A percentile compares a stretch with the other conserved stretches of the same genome.
Conservation (phyloP, 2,113 vertebrate genomes). For the Microcebus griseorufus region DNA sequence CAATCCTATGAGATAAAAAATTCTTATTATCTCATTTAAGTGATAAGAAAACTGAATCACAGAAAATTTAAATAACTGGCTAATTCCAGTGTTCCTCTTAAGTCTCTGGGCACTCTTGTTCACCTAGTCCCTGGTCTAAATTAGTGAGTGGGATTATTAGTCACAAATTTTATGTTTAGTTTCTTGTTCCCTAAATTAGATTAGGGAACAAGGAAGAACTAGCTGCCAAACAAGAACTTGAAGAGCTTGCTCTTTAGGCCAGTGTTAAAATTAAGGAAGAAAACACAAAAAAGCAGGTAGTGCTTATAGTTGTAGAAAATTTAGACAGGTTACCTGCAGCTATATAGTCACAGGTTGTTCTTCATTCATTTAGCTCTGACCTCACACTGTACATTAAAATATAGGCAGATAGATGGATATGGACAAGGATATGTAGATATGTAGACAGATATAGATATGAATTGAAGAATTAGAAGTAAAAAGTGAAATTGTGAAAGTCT, state of each 20-base stretch:
- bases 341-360: background rate
- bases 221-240: no score
- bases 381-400: background rate
- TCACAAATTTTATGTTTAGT: background rate
- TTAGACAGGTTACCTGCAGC: background rate
- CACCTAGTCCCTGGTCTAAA: background rate
- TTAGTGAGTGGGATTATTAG: background rate
- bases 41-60: background rate
- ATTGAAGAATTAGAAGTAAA: background rate
- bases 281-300: no score
- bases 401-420: background rate
- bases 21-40: background rate
- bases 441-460: background rate
- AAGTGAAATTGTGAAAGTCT: background rate
- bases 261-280: no score
- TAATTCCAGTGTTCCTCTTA: background rate
- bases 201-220: background rate
- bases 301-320: background rate
- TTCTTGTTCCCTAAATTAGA: background rate
- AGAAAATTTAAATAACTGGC: background rate
- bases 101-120: background rate
- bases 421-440: background rate
- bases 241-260: no score
- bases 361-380: background rate
- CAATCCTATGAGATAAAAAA: background rate